Conservation (phyloP, 2,113 vertebrate species). For the Dasypus novemcinctus region DNA sequence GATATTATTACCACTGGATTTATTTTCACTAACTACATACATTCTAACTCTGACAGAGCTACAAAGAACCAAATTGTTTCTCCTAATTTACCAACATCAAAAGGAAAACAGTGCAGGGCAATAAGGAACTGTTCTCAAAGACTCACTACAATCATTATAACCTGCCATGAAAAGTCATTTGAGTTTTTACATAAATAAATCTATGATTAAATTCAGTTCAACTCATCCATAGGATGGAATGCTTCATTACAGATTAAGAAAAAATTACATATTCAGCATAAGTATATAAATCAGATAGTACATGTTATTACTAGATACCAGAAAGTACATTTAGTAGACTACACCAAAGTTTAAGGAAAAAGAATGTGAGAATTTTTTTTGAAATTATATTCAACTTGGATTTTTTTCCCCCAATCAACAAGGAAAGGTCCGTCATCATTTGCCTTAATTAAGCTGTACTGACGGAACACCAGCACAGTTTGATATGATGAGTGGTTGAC, state of each 20-base stretch:
- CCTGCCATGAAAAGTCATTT: neutral
- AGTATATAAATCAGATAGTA: neutral
- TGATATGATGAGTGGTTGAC: neutral
- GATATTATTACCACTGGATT: neutral
- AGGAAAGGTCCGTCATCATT: neutral
- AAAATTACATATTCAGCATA: neutral
- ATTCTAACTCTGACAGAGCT: neutral
- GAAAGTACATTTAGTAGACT: neutral
- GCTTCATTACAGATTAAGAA: neutral
- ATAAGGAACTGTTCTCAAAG: neutral
- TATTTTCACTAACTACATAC: neutral
- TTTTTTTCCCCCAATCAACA: neutral
- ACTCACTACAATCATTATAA: neutral
- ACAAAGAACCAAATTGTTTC: neutral
- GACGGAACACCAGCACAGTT: neutral
- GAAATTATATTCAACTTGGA: neutral
- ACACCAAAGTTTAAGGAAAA: neutral
- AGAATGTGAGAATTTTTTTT: neutral
- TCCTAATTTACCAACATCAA: neutral
- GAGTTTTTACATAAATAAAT: neutral
- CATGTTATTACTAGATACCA: neutral
- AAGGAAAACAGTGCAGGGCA: neutral
- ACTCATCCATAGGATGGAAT: neutral
- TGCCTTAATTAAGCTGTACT: neutral
- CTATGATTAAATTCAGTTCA: neutral